Evolutionary conservation across 2,888 invertebrate genomes (phyloP), one percentile per base, ranked within the genome.

Genomic region (Dynastes maya): DNA sequence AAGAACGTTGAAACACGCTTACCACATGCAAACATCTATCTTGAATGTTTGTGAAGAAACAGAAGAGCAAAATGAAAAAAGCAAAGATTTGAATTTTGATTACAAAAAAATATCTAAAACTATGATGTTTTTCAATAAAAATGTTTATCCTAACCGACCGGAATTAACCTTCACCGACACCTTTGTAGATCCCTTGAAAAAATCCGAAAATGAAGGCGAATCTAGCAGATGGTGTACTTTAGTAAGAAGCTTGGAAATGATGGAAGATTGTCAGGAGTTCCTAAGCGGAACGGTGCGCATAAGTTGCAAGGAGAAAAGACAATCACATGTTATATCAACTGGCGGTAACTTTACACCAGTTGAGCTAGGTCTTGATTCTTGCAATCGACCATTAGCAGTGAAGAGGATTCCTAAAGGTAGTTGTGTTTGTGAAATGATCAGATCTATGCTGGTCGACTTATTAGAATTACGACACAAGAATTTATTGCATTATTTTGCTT

Each of bases 311-410:
- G 84, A 85, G 67, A 84, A 84, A 68, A 71, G 85, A 49, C 80
- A 84, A 22, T 80, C 81, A 11, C 85, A 86, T 76, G 83, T 85
- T 8, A 84, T 87, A 64, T 84, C 86, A 22, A 80, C 85, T 37
- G 87, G 86, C 13, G 88, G 88, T 11, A 88, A 87, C 79, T 89
- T 88, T 80, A 88, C 88, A 16, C 83, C 86, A 2, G 86, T 89
- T 1, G 87, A 87, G 77, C 81, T 89, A 61, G 89, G 88, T 9
- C 82, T 89, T 49, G 86, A 86, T 78, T 76, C 81, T 13, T 84
- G 83, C 79, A 84, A 86, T 78, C 84, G 84, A 70, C 85, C 87
- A 0, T 80, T 88, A 45, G 87, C 87, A 2, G 84, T 87, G 6
- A 86, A 86, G 79, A 82, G 83, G 65, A 83, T 86, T 2, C 82